A percentile compares a stretch with the other conserved stretches of the same genome.
phyloP scores from a whole-genome alignment of 1,140 invertebrate species.

The Temnothorax nylanderi region DNA sequence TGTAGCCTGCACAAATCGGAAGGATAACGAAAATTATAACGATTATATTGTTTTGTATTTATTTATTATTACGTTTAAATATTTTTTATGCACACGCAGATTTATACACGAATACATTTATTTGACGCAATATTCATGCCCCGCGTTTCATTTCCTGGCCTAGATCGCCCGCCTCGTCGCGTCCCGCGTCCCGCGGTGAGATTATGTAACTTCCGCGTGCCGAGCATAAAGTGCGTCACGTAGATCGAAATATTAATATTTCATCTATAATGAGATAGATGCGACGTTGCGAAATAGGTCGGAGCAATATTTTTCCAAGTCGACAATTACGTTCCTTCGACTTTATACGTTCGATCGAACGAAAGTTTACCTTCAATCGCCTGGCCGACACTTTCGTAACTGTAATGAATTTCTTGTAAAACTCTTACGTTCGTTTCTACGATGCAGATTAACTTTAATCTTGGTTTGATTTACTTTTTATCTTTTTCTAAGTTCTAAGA shows the following conservation, averaged over 20 bases:
- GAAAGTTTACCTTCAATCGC: background rate
- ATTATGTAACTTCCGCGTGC: background rate
- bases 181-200: background rate
- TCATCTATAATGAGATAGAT: background rate
- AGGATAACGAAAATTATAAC: background rate
- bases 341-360: too few species aligned
- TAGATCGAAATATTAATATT: background rate
- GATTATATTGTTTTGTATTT: conserved; percentile 20
- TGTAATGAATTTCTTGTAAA: background rate
- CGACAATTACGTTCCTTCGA: background rate
- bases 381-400: background rate
- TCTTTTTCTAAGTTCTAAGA: too few species aligned
- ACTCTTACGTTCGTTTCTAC: too few species aligned
- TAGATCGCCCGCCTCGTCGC: background rate
- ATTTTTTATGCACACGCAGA: conserved; percentile 8
- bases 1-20: background rate
- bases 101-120: conserved; percentile 23
- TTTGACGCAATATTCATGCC: background rate
- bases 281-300: background rate
- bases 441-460: too few species aligned
- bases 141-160: conserved; percentile 10
- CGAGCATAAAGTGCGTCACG: too few species aligned
- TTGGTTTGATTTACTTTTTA: too few species aligned
- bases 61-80: conserved; percentile 15
- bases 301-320: background rate